Conservation (phyloP, 1,140 invertebrate species). For the Rhopalosiphum maidis region DNA sequence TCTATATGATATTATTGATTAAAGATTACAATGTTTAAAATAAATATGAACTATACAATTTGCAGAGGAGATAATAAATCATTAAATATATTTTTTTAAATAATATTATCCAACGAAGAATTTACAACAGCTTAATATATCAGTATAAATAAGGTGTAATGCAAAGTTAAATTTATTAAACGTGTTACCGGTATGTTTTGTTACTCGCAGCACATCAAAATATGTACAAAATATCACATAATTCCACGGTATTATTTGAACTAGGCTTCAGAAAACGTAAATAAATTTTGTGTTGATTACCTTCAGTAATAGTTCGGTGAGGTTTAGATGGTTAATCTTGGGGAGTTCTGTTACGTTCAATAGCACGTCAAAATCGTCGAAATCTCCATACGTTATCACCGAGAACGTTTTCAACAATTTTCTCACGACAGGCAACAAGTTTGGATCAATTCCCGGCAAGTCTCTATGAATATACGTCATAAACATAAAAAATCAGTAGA, state of each 20-base stretch:
- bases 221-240: not conserved
- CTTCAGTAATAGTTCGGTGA: constrained; percentile 58
- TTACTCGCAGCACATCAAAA: not conserved
- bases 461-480: not conserved
- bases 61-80: no score
- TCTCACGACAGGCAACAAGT: not conserved
- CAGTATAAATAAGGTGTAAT: no score
- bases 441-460: not conserved
- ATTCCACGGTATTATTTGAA: not conserved
- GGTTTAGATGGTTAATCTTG: constrained; percentile 29
- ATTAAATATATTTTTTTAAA: no score
- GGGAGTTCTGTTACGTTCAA: not conserved
- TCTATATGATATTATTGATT: no score
- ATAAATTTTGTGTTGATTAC: not conserved
- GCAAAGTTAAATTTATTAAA: no score
- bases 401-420: constrained; percentile 59
- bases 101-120: not conserved
- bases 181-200: not conserved
- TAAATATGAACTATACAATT: no score
- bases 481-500: no score
- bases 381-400: constrained; percentile 60
- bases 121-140: not conserved
- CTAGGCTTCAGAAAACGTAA: not conserved
- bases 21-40: no score
- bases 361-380: constrained; percentile 60